A percentile compares a stretch with the other conserved stretches of the same genome.
These are phyloP conservation scores for Dicaeum eximium DNA, from an alignment of 2,113 vertebrate genomes.

Conservation along the genomic window DNA sequence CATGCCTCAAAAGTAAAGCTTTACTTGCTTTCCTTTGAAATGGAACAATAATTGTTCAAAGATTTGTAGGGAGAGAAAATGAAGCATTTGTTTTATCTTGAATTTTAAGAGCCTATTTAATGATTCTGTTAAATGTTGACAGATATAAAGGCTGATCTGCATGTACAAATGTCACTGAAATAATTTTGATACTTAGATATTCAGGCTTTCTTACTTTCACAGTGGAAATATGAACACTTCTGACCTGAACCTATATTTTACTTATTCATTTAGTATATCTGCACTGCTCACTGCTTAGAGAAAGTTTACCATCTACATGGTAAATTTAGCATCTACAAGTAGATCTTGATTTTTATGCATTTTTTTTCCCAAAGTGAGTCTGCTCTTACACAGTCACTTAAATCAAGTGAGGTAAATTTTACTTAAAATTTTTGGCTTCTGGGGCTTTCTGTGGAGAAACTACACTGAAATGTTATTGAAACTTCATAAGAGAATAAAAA, in stretches of 20 bases:
- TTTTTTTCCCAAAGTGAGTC: not conserved
- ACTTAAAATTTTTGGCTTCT: not conserved
- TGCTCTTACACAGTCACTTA: not conserved
- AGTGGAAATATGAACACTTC: not conserved
- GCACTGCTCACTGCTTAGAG: not conserved
- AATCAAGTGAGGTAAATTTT: not conserved
- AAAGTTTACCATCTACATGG: not conserved
- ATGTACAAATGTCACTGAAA: not conserved
- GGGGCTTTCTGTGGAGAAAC: not conserved
- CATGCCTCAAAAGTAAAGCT: not conserved
- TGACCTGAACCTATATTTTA: not conserved
- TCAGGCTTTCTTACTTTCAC: not conserved
- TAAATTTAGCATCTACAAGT: not conserved
- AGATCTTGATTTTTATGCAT: not conserved
- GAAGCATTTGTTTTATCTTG: not conserved
- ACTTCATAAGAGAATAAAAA: not conserved
- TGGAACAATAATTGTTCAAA: not conserved
- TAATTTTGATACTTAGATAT: not conserved
- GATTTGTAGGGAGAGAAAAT: not conserved
- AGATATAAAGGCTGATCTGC: not conserved
- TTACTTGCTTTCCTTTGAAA: not conserved
- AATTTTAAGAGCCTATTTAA: not conserved
- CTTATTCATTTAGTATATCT: not conserved
- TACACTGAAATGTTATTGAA: not conserved
- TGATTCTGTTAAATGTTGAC: not conserved